Base-by-base conservation (phyloP, 2,113 vertebrate species). In the Cichladusa arquata region DNA sequence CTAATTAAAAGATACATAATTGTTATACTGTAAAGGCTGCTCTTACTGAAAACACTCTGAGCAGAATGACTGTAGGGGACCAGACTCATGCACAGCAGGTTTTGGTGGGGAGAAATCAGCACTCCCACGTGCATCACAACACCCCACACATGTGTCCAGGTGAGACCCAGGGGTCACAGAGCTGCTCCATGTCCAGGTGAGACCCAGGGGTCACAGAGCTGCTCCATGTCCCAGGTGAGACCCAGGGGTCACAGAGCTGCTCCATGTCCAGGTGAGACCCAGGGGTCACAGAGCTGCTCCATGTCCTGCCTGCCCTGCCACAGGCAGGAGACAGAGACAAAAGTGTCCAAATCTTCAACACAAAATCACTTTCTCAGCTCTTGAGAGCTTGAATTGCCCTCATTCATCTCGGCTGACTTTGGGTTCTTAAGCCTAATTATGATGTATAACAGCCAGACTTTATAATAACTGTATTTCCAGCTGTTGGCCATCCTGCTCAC, bases 381-480 rank as follows among this genome's bases (percentile, higher is more conserved):
- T 62, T 51, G 57, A 95, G 60, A 94, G 86, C 82, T 64, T 56
- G 92, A 96, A 94, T 79, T 97, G 92, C 79, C 33, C 79, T 96
- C 92, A 90, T 96, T 88, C 93, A 94, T 95, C 88, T 96, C 82
- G 60, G 60, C 86, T 76, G 93, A 94, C 88, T 96, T 88, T 50
- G 7, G 4, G 50, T 73, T 95, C 89, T 95, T 87, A 82, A 94
- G 87, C 78, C 54, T 94, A 95, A 96, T 96, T 93, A 97, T 81
- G 92, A 96, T 93, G 76, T 95, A 93, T 91, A 91, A 92, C 77
- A 89, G 28, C 50, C 81, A 77, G 89, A 89, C 93, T 91, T 95
- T 83, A 53, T 85, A 88, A 94, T 94, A 93, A 95, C 58, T 87
- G 67, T 29, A 50, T 87, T 80, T 80, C 84, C 84, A 81, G 94